Percentiles rank a stretch among this genome's conserved stretches.
Conservation (phyloP, 2,888 invertebrate species). For the Oscheius sp. region DNA sequence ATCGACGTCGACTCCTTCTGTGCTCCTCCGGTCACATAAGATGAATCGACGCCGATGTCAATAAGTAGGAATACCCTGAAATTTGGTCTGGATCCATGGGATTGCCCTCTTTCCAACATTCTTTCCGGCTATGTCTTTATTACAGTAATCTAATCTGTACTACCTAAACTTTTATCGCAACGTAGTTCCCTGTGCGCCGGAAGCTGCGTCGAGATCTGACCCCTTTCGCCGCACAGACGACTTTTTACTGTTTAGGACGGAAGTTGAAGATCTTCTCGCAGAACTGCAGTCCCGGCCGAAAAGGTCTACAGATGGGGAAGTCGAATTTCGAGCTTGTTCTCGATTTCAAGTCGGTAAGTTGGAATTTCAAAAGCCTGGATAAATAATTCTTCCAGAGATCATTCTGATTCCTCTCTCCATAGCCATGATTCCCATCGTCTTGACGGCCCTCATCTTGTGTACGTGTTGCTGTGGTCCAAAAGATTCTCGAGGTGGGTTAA, state of each 20-base stretch:
- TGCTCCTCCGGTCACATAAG: no score
- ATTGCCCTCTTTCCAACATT: no score
- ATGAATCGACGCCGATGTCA: no score
- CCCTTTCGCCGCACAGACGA: conserved; percentile 25
- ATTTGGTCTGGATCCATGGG: no score
- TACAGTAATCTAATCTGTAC: background rate
- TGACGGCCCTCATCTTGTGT: conserved; percentile 66
- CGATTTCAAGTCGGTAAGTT: conserved; percentile 49
- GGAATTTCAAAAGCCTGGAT: background rate
- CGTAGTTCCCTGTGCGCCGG: conserved; percentile 8
- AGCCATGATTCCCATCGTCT: conserved; percentile 67
- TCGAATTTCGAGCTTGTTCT: conserved; percentile 52
- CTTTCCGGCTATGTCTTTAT: no score
- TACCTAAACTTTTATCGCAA: background rate
- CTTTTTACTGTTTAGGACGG: conserved; percentile 29
- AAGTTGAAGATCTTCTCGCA: conserved; percentile 46
- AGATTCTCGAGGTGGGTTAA: conserved; percentile 60
- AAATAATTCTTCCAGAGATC: conserved; percentile 37
- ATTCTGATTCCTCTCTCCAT: conserved; percentile 67
- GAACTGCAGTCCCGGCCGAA: conserved; percentile 42
- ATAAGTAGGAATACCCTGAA: no score
- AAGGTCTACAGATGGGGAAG: conserved; percentile 38
- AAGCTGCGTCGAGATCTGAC: conserved; percentile 23
- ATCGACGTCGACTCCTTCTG: no score
- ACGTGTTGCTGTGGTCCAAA: conserved; percentile 70